These are phyloP conservation scores for Diorhabda sublineata DNA, from an alignment of 1,140 invertebrate genomes.

Conservation along the genomic window DNA sequence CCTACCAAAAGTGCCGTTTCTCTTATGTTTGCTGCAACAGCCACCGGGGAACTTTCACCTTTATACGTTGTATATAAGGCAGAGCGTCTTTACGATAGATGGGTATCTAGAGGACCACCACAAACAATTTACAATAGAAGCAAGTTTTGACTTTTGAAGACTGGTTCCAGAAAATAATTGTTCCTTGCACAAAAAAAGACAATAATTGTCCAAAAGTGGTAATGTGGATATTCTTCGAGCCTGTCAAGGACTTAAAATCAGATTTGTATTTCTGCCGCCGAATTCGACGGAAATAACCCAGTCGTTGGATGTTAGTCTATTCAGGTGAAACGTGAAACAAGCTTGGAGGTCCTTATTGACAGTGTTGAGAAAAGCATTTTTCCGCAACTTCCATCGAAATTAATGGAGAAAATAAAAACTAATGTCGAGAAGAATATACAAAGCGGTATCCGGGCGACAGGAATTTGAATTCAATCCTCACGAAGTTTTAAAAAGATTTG, in stretches of 20 bases:
- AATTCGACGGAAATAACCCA: neutral
- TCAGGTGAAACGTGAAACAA: too few relatives aligned
- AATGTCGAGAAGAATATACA: too few relatives aligned
- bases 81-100: slow-evolving; percentile 1
- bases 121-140: neutral
- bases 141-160: neutral
- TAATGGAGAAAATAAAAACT: too few relatives aligned
- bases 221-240: neutral
- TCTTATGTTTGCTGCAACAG: neutral
- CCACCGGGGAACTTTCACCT: neutral
- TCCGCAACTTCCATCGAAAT: too few relatives aligned
- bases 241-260: neutral
- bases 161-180: neutral
- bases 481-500: too few relatives aligned
- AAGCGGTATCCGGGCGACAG: too few relatives aligned
- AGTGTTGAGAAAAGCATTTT: too few relatives aligned
- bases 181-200: neutral
- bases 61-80: slow-evolving; percentile 1
- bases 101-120: neutral
- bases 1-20: too few relatives aligned
- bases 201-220: neutral
- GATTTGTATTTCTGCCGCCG: neutral
- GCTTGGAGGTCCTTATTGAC: too few relatives aligned
- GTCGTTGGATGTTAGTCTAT: too few relatives aligned
- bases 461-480: too few relatives aligned